Evolutionary conservation across 2,888 invertebrate species (phyloP), one percentile per base, ranked within the genome.

Genomic region (Augiades crinisus): DNA sequence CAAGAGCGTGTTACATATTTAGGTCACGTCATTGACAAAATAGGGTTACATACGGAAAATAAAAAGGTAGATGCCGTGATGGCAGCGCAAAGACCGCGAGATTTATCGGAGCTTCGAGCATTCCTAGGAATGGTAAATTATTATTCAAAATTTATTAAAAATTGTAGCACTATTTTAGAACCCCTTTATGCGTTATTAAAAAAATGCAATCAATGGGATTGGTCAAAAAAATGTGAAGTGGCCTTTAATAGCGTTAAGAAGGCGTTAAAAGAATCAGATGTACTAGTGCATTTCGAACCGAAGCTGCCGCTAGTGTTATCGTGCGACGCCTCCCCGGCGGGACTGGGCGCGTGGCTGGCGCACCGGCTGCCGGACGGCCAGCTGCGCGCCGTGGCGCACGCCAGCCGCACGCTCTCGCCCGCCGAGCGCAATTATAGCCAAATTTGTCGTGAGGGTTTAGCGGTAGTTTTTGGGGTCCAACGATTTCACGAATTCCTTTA

Each of bases 351-450:
- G 8, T 13, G 22, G 2, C 38, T 38, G 2, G 22, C 38, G 1
- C 38, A 38, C 13, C 7, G 7, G 24, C n/a, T 24, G 7, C 13
- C 38, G 22, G 22, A 22, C 19, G 38, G n/a, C 22, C 24, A 24
- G 24, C 24, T 24, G 38, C 12, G 43, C 43, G 12, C 31, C 43
- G 14, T 22, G 45, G n/a, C 6, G 5, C 7, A 6, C 5, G 22
- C 22, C 6, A 6, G 6, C 6, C 22, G 22, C 5, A n/a, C 34
- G 5, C 34, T 45, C 5, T 19, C 33, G 7, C n/a, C 5, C 0
- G 33, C 33, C 3, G 45, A 45, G 14, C 4, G 2, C 6, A 33
- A 45, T n/a, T 45, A 45, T n/a, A 45, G 45, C 12, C 45, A 45
- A 16, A 19, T 45, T 2, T 14, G 22, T 14, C 13, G 14, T 2